Evolutionary conservation across 1,140 invertebrate species (phyloP), one percentile per base, ranked within the genome.

Genomic region (Leucophenga varia): DNA sequence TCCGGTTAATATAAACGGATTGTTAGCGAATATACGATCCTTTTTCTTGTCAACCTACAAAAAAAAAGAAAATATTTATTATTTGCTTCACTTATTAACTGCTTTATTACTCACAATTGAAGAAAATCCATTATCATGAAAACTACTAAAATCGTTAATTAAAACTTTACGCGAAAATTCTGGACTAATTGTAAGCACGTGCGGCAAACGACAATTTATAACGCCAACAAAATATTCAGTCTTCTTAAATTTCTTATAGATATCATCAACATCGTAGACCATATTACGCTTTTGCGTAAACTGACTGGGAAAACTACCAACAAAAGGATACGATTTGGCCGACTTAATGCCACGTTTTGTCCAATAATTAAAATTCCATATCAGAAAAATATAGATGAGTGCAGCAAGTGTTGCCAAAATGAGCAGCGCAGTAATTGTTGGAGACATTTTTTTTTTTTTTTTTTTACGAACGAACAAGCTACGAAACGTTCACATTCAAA

Each of bases 141-240:
- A 79, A 28, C 65, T 49, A 0, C 70, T 59, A 46, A 78, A 79
- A 38, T 78, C 76, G 34, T 72, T 75, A 3, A 80, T 59, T 3
- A 79, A 52, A 19, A 82, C 70, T 31, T 67, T 49, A 44, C 78
- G 76, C 1, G 79, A 65, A 9, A 80, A 54, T 37, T 79, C 75
- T 1, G 78, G 77, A 49, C 79, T 77, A 5, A 69, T 57, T 2
- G 81, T 43, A 12, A 81, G 41, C 10, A 82, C 43, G 30, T 64
- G 59, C 7, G 61, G 61, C 16, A 41, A 7, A 3, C 61, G 48
- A 0, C 53, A 59, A n/a, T 47, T 59, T 9, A 64, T 45, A 10
- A 63, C 54, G 18, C 61, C 61, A 16, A 63, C 56, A 10, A 64
- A 14, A n/a, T 39, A 54, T 0, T 63, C 56, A 2, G 59, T 50